Evolutionary conservation across 2,888 invertebrate species (phyloP), one percentile per base, ranked within the genome.

Genomic region (Parnassius orleans): DNA sequence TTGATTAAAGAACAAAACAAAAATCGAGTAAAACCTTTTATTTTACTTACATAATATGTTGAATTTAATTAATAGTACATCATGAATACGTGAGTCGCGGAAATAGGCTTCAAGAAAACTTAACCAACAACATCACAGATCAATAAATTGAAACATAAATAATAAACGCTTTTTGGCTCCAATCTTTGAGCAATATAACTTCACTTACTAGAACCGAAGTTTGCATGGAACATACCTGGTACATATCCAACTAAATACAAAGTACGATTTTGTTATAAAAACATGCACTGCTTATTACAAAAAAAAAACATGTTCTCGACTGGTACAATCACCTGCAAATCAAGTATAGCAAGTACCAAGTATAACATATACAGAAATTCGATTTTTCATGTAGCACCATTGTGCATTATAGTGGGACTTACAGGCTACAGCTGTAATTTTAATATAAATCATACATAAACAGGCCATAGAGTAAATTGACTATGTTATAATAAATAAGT

Each of bases 101-200:
- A 47, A 47, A 46, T 10, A 53, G 44, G 57, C 54, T n/a, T 44
- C 53, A 59, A 64, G 52, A 64, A 51, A 57, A 59, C 66, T 58
- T 53, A 46, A 63, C 64, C 62, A 61, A 66, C 66, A 72, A 65
- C 72, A 80, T 81, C 80, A 82, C 81, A 82, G 80, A 79, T 79
- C 73, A 74, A 19, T 19, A 19, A 19, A 73, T 68, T 68, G 64
- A 59, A 67, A 60, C 64, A 67, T 60, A 63, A 59, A 63, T 63
- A 63, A 67, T 61, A 61, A 61, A 70, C 56, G 56, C 63, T 67
- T 74, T 77, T 80, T 78, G 77, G 78, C 76, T 79, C 76, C 68
- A 72, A 69, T 74, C 76, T 78, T 81, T 79, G 80, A 82, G 80
- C 80, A 72, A 72, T 63, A 66, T 61, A 64, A 56, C 57, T 56